Percentiles rank a stretch among this genome's conserved stretches.
These are phyloP conservation scores for Protonemura montana DNA, from an alignment of 2,888 invertebrate species.

Conservation along the genomic window DNA sequence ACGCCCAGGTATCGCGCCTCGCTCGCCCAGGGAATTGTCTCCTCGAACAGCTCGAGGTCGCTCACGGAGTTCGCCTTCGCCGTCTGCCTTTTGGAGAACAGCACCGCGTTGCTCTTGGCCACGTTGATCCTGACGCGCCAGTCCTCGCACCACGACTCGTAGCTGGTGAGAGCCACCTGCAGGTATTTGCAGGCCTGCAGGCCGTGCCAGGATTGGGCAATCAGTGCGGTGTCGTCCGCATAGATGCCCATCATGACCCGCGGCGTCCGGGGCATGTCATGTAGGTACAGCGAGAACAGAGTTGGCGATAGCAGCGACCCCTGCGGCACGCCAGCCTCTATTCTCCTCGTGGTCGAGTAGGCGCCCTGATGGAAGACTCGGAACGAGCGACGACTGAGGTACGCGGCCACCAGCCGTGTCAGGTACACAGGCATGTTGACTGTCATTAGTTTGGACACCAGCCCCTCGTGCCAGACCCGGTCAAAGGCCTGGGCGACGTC, in stretches of 20 bases:
- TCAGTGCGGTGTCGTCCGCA: conserved; percentile 3
- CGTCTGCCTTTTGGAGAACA: background rate
- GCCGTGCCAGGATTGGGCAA: background rate
- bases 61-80: no score
- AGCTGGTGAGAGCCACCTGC: background rate
- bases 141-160: background rate
- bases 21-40: background rate
- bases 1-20: background rate
- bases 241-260: background rate
- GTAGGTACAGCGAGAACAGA: conserved; percentile 2
- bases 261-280: background rate
- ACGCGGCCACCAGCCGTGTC: background rate
- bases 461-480: conserved; percentile 54
- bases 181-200: background rate
- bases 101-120: background rate
- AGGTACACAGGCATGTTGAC: background rate
- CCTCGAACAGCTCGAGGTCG: background rate
- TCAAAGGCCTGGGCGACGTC: conserved; percentile 56
- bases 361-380: background rate
- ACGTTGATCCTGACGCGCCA: conserved; percentile 22
- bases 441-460: conserved; percentile 52
- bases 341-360: background rate
- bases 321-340: conserved; percentile 16
- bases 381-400: background rate
- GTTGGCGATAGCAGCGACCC: background rate